phyloP scores from a whole-genome alignment of 1,140 invertebrate species.

The Conopomorpha cramerella region DNA sequence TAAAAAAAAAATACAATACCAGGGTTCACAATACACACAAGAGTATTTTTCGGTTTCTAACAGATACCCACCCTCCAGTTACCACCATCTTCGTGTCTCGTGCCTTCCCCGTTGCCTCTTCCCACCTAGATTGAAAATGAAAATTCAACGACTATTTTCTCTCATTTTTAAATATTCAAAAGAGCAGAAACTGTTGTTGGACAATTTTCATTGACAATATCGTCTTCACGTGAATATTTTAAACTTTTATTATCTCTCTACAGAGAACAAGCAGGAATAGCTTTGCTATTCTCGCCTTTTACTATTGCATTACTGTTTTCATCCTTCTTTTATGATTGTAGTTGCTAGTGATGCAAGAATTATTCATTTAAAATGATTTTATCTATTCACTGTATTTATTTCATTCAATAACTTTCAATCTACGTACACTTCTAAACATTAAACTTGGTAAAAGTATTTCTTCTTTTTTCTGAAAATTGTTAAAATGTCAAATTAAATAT shows the following conservation, averaged over 20 bases:
- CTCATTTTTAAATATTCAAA: constrained; percentile 34
- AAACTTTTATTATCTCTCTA: background rate
- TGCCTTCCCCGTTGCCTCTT: constrained; percentile 38
- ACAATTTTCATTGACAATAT: constrained; percentile 18
- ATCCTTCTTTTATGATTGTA: background rate
- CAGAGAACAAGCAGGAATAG: background rate
- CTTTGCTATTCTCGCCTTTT: background rate
- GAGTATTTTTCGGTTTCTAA: too few species aligned
- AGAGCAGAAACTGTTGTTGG: constrained; percentile 20
- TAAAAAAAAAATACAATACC: too few species aligned
- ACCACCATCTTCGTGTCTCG: constrained; percentile 36
- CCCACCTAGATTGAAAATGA: constrained; percentile 57
- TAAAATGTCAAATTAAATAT: background rate
- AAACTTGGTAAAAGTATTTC: background rate
- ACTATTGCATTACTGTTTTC: background rate
- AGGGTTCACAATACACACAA: too few species aligned
- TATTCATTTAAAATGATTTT: too few species aligned
- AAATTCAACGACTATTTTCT: constrained; percentile 51
- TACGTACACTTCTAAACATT: background rate
- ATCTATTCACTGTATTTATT: too few species aligned
- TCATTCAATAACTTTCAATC: background rate
- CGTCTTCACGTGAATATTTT: background rate
- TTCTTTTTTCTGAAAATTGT: background rate
- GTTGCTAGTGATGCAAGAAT: background rate
- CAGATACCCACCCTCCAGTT: constrained; percentile 53